phyloP scores from a whole-genome alignment of 2,113 vertebrate species.

The Periophthalmodon schlosseri region DNA sequence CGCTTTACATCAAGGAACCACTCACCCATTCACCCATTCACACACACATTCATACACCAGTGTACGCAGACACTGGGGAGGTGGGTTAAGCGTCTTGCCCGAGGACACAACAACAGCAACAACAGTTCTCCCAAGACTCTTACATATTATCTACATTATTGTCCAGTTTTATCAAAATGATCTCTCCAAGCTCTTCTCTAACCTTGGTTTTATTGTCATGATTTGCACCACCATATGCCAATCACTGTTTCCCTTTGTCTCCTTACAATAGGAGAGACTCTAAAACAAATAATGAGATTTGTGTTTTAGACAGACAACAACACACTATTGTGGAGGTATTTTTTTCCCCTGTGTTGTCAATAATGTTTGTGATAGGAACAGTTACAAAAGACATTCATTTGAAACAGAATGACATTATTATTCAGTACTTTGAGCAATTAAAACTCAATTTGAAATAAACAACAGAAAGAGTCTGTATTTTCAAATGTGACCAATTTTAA shows the following conservation, averaged over 20 bases:
- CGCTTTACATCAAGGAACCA: no score
- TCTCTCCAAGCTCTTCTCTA: not conserved
- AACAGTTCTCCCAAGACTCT: no score
- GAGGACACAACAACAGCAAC: no score
- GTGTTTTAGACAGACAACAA: not conserved
- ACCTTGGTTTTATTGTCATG: not conserved
- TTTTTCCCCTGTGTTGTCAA: not conserved
- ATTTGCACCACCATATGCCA: not conserved
- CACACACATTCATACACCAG: no score
- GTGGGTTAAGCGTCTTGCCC: no score
- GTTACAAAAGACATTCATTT: slow-evolving; percentile 1
- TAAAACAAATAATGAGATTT: no score
- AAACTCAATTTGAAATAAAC: not conserved
- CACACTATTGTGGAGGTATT: not conserved
- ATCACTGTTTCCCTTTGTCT: no score
- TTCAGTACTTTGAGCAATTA: not conserved
- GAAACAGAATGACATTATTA: not conserved
- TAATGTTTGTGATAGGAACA: not conserved
- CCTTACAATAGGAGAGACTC: no score
- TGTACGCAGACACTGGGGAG: no score
- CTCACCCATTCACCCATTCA: no score
- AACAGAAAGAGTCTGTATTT: not conserved
- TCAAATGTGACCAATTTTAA: not conserved
- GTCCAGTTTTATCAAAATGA: not conserved
- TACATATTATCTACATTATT: not conserved